These are phyloP conservation scores for Myotis lucifugus DNA, from an alignment of 2,113 vertebrate genomes.

Conservation along the genomic window DNA sequence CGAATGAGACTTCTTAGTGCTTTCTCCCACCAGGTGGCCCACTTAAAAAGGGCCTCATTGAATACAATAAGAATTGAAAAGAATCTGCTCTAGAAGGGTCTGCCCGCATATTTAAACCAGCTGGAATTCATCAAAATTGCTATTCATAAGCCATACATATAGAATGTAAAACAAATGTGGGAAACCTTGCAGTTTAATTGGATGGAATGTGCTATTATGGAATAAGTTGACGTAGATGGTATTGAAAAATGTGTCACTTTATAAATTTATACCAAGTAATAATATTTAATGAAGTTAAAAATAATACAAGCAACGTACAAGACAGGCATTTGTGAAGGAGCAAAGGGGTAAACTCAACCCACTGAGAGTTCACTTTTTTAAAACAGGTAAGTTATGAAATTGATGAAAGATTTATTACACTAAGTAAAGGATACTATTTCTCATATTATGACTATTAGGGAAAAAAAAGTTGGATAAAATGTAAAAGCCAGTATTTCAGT, in stretches of 20 bases:
- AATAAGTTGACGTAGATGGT: constrained; percentile 56
- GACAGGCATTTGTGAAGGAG: constrained; percentile 28
- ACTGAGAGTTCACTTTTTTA: background rate
- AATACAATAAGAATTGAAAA: constrained; percentile 65
- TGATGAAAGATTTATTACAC: background rate
- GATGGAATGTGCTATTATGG: constrained; percentile 71
- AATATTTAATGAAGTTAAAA: constrained; percentile 70
- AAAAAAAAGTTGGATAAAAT: background rate
- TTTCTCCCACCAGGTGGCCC: constrained; percentile 68
- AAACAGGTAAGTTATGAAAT: constrained; percentile 39
- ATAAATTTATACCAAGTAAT: constrained; percentile 67
- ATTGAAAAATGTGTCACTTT: constrained; percentile 72
- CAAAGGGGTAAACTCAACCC: background rate
- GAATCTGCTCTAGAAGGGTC: constrained; percentile 61
- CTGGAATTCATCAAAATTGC: constrained; percentile 79
- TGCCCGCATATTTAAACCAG: constrained; percentile 65
- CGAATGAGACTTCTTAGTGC: background rate
- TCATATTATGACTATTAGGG: background rate
- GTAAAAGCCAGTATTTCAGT: background rate
- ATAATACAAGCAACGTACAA: constrained; percentile 30
- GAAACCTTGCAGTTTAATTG: constrained; percentile 71
- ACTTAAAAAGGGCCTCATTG: constrained; percentile 57
- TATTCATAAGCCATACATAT: constrained; percentile 74
- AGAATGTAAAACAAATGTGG: constrained; percentile 82
- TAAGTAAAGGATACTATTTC: constrained; percentile 20